Base-by-base conservation (phyloP, 1,140 invertebrate genomes). In the Pogonus chalceus region DNA sequence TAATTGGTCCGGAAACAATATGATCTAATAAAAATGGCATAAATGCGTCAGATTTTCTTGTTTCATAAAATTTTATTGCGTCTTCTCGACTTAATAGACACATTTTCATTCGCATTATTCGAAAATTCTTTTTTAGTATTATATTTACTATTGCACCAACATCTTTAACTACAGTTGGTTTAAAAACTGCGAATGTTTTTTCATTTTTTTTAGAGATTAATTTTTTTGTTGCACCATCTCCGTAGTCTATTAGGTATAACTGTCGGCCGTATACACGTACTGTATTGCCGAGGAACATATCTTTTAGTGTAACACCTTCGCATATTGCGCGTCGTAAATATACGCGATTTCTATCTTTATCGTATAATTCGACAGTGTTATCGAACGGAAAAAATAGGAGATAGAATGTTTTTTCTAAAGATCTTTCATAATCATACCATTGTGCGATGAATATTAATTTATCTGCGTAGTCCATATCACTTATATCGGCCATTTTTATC, bases 361-460 rank as follows among this genome's bases (percentile, higher is more conserved):
- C 85, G 71, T 75, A 85, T 78, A 88, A 73, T 73, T 87, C 84
- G 31, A 86, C 69, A 18, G 80, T 79, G 51, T 76, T 77, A 63
- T 87, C 83, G 51, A 68, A 72, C 16, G 76, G 75, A 69, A 78
- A 87, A 69, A 76, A 88, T 60, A 79, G 78, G n/a, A 87, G 67
- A 55, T 79, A 73, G 69, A 85, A 87, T 57, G 77, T 77, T 61
- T 80, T 79, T 3, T 79, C 67, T n/a, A 81, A 63, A 20, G 73
- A 76, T 4, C 82, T 74, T 55, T 79, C 72, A 55, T 77, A 73
- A 61, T 88, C 85, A 65, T 78, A 84, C 84, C 84, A 88, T 69
- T 87, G 83, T 12, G 78, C 78, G 7, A 62, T 23, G 52, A 69
- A 69, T 9, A 54, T 55, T 7, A 69, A 55, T 51, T 63, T 65